A percentile compares a stretch with the other conserved stretches of the same genome.
Evolutionary conservation across 2,888 invertebrate species (phyloP).

Genomic region (Sinelater perroti): DNA sequence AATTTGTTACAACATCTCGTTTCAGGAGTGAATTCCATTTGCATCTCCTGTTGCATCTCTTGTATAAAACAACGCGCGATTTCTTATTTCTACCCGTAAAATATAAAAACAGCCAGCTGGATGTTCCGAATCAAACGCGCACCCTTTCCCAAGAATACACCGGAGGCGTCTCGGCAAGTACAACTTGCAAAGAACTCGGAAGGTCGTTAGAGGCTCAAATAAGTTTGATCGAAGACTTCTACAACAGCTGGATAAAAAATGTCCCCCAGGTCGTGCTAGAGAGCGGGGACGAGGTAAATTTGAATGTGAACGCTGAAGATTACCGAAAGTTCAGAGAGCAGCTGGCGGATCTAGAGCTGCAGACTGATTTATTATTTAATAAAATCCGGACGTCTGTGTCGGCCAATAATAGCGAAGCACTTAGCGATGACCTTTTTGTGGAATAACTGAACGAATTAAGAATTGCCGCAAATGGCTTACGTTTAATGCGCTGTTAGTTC

Average conservation of each 20-base stretch:
- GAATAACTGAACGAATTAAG: too few relatives aligned
- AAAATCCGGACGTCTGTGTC: too few relatives aligned
- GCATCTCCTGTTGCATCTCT: constrained; percentile 59
- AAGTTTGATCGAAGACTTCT: constrained; percentile 37
- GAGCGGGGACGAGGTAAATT: constrained; percentile 13
- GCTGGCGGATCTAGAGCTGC: constrained; percentile 44
- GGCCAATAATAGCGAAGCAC: too few relatives aligned
- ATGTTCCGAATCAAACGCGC: neutral
- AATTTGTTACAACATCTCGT: constrained; percentile 32
- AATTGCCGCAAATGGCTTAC: too few relatives aligned
- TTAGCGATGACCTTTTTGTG: too few relatives aligned
- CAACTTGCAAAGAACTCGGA: constrained; percentile 40
- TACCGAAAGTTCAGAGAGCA: constrained; percentile 40
- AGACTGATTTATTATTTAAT: constrained; percentile 41
- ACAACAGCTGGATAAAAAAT: constrained; percentile 13
- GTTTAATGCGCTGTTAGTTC: too few relatives aligned
- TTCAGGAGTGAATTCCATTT: constrained; percentile 60
- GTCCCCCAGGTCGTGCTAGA: constrained; percentile 3
- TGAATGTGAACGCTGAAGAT: constrained; percentile 23
- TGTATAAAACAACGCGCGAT: constrained; percentile 59
- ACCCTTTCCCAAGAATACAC: constrained; percentile 6
- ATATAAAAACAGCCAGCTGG: constrained; percentile 28
- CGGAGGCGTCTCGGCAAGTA: constrained; percentile 9
- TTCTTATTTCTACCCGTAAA: constrained; percentile 46
- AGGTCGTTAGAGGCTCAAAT: constrained; percentile 44